phyloP scores from a whole-genome alignment of 2,113 vertebrate genomes.

The Arothron firmamentum region DNA sequence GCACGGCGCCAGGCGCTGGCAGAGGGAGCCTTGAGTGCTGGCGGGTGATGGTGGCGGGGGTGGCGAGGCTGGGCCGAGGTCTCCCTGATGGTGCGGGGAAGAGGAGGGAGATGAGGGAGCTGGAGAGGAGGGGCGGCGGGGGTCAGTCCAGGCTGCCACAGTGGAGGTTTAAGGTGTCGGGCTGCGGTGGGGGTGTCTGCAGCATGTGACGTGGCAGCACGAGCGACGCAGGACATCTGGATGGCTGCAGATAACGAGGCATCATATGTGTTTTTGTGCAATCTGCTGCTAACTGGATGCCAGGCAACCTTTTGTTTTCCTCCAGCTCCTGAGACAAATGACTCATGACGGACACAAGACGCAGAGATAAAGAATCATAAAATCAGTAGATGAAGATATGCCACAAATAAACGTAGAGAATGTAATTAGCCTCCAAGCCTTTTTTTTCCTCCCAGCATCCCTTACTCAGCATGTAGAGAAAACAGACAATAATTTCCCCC shows the following conservation, averaged over 20 bases:
- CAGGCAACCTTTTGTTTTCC: background rate
- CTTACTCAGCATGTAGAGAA: background rate
- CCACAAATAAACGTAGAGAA: too few species aligned
- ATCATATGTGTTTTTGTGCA: slow-evolving; percentile 1
- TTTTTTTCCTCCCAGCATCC: background rate
- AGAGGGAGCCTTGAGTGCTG: slow-evolving; percentile 64
- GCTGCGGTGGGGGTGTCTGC: slow-evolving; percentile 75
- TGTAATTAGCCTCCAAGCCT: background rate
- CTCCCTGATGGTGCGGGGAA: slow-evolving; percentile 70
- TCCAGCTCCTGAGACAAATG: background rate
- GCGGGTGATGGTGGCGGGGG: slow-evolving; percentile 57
- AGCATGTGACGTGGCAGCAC: slow-evolving; percentile 73
- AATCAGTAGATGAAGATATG: background rate
- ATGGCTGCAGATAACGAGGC: slow-evolving; percentile 65
- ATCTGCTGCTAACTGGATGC: background rate
- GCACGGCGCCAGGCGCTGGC: slow-evolving; percentile 84
- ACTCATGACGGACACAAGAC: background rate
- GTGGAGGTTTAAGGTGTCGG: slow-evolving; percentile 84
- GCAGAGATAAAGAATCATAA: too few species aligned
- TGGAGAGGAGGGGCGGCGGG: slow-evolving; percentile 47
- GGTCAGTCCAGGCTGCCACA: slow-evolving; percentile 81
- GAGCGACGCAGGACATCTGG: slow-evolving; percentile 77
- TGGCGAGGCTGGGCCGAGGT: slow-evolving; percentile 55
- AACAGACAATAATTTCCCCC: too few species aligned
- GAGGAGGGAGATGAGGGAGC: slow-evolving; percentile 67